Evolutionary conservation across 2,888 invertebrate species (phyloP).

Genomic region (Eristalis intricaria): DNA sequence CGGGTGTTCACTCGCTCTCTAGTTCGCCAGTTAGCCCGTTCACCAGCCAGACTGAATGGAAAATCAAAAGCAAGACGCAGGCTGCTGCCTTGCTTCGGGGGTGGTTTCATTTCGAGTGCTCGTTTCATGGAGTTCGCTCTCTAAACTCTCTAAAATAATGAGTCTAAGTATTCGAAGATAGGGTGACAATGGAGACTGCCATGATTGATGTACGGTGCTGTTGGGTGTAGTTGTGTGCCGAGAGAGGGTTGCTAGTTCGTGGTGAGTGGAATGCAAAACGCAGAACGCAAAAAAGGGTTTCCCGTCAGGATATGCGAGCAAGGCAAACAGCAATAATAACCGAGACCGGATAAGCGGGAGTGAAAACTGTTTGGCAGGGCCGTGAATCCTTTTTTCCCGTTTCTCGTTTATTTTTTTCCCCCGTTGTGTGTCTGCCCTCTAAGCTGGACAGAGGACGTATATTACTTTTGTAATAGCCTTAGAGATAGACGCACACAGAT

Average conservation of each 20-base stretch:
- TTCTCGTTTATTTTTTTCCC: background rate
- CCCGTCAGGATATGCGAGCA: conserved; percentile 54
- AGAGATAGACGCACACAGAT: conserved; percentile 62
- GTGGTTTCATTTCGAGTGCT: background rate
- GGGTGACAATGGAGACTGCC: conserved; percentile 67
- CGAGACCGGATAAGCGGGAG: conserved; percentile 44
- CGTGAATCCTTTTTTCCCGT: background rate
- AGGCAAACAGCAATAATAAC: conserved; percentile 62
- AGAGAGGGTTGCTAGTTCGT: conserved; percentile 50
- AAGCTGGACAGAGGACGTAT: conserved; percentile 40
- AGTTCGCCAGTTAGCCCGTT: background rate
- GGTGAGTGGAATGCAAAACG: background rate
- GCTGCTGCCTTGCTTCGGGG: background rate
- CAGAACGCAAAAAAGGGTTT: conserved; percentile 45
- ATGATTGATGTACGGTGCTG: conserved; percentile 53
- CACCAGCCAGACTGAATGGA: conserved; percentile 8
- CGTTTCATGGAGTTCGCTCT: conserved; percentile 44
- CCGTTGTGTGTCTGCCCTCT: background rate
- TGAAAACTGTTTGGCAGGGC: conserved; percentile 65
- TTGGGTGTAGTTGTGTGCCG: background rate
- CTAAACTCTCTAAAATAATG: conserved; percentile 71
- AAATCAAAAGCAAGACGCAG: conserved; percentile 48
- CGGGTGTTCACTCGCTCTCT: conserved; percentile 4
- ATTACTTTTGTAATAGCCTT: conserved; percentile 63
- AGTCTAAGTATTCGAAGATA: conserved; percentile 66